These are phyloP conservation scores for Drosophila aldrichi DNA, from an alignment of 2,888 invertebrate genomes.

Conservation along the genomic window DNA sequence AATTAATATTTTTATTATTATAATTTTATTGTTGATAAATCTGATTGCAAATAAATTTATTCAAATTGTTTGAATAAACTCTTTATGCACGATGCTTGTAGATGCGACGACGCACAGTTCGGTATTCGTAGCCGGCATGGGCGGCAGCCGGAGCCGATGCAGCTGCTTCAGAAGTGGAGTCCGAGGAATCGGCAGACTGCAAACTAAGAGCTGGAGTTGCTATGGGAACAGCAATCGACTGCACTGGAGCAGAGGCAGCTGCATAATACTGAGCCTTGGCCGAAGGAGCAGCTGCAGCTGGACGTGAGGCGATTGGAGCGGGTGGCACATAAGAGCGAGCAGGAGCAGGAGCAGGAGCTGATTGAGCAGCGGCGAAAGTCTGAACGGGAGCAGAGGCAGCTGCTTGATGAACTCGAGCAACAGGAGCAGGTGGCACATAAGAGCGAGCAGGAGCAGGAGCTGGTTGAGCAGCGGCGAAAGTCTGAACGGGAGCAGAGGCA, in stretches of 20 bases:
- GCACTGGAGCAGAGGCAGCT: constrained; percentile 43
- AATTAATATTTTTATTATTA: neutral
- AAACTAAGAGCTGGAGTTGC: constrained; percentile 29
- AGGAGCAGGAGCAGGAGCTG: constrained; percentile 17
- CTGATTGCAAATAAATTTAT: constrained; percentile 33
- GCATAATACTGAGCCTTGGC: constrained; percentile 25
- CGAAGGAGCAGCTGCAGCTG: constrained; percentile 17
- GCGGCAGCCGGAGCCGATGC: constrained; percentile 46
- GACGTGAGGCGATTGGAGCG: constrained; percentile 25
- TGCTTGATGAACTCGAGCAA: too few species aligned
- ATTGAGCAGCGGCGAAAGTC: too few species aligned
- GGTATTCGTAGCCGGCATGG: constrained; percentile 66
- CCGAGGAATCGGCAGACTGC: neutral
- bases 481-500: too few species aligned
- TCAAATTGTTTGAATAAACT: neutral
- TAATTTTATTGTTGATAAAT: neutral
- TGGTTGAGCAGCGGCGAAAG: too few species aligned
- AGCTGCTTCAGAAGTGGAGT: constrained; percentile 19
- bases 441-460: constrained; percentile 17
- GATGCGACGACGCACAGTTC: constrained; percentile 70
- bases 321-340: constrained; percentile 47
- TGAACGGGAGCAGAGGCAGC: too few species aligned
- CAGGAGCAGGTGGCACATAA: constrained; percentile 56
- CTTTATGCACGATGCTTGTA: constrained; percentile 66
- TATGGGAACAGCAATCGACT: constrained; percentile 24